Percentiles rank a stretch among this genome's conserved stretches.
phyloP scores from a whole-genome alignment of 2,113 vertebrate genomes.

The Cyphomyrus plagiostoma region DNA sequence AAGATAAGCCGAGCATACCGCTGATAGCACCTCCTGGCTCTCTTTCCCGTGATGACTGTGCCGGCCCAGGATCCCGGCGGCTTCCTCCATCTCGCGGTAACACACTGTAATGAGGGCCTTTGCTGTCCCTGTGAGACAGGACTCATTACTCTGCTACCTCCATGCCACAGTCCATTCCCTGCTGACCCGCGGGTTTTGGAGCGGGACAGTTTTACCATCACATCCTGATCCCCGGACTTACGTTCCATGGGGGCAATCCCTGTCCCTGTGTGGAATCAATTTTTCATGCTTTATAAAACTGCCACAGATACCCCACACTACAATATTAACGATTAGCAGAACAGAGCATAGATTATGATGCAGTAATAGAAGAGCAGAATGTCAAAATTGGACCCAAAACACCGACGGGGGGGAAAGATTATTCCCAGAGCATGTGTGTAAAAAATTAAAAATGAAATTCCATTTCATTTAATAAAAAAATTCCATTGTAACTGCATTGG shows the following conservation, averaged over 20 bases:
- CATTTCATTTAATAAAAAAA: background rate
- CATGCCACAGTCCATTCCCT: background rate
- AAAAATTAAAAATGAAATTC: background rate
- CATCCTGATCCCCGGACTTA: background rate
- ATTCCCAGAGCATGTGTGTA: background rate
- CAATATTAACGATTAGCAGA: background rate
- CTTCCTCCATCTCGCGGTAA: background rate
- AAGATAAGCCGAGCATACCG: background rate
- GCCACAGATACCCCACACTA: background rate
- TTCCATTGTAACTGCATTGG: background rate
- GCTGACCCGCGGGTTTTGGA: background rate
- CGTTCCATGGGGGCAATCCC: background rate
- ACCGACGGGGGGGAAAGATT: background rate
- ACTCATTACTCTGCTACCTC: background rate
- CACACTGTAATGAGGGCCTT: background rate
- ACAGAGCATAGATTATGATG: background rate
- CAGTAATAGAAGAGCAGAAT: background rate
- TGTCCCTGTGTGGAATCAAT: background rate
- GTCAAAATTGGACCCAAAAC: background rate
- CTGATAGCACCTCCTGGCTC: background rate
- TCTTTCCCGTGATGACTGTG: background rate
- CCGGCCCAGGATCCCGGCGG: background rate
- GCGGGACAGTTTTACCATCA: background rate
- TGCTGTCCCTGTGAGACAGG: background rate
- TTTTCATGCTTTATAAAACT: background rate